Conservation (phyloP, 1,140 invertebrate genomes). For the Pemphigus obesinymphae region DNA sequence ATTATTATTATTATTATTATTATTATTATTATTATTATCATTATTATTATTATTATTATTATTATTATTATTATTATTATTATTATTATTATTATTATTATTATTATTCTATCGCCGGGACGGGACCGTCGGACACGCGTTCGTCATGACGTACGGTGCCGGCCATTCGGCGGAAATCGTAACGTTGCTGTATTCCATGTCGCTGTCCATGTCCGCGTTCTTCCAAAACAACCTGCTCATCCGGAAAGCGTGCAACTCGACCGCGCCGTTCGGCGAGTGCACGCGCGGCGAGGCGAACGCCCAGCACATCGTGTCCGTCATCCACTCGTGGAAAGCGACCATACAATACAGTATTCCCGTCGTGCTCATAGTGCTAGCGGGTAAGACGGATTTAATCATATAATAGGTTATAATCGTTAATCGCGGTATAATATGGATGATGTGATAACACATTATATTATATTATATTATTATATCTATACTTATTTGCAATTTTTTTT, state of each 20-base stretch:
- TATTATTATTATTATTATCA: too few relatives aligned
- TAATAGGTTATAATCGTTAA: too few relatives aligned
- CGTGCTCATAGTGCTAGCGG: conserved; percentile 36
- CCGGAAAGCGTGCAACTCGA: conserved; percentile 42
- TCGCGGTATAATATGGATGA: too few relatives aligned
- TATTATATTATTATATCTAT: too few relatives aligned
- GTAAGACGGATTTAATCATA: too few relatives aligned
- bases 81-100: too few relatives aligned
- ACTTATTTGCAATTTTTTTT: too few relatives aligned
- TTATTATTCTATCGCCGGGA: not conserved
- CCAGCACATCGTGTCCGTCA: conserved; percentile 44
- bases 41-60: too few relatives aligned
- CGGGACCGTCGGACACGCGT: not conserved
- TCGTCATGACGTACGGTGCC: not conserved
- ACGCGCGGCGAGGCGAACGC: conserved; percentile 42
- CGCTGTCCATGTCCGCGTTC: conserved; percentile 32
- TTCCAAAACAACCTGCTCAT: conserved; percentile 41
- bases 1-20: too few relatives aligned
- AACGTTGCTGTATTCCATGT: conserved; percentile 39
- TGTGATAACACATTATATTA: too few relatives aligned
- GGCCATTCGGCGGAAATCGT: conserved; percentile 18
- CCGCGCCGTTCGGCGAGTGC: conserved; percentile 7
- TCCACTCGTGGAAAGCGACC: conserved; percentile 46
- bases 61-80: too few relatives aligned
- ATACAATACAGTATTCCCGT: conserved; percentile 46